These are phyloP conservation scores for Globia sparganii DNA, from an alignment of 2,888 invertebrate genomes.

Conservation along the genomic window DNA sequence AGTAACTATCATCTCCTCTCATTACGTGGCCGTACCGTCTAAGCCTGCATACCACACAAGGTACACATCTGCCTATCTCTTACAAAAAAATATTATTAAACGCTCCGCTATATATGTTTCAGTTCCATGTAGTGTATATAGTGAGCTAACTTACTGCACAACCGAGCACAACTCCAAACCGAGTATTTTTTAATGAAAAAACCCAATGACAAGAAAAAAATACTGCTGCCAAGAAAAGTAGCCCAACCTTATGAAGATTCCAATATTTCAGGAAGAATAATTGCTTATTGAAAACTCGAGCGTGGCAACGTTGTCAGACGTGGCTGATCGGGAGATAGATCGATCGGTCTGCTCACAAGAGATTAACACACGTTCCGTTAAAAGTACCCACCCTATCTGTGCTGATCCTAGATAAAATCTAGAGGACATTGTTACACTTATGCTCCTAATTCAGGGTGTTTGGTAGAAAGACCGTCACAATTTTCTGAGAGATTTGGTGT, in stretches of 20 bases:
- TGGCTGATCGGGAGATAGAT: constrained; percentile 16
- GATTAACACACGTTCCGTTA: constrained; percentile 21
- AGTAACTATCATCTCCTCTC: not conserved
- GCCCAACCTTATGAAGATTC: constrained; percentile 12
- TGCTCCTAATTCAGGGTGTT: not conserved
- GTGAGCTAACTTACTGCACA: not conserved
- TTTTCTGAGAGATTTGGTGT: too few relatives aligned
- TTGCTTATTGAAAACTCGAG: constrained; percentile 32
- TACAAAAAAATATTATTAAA: too few relatives aligned
- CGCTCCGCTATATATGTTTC: not conserved
- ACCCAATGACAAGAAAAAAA: not conserved
- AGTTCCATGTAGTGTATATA: not conserved
- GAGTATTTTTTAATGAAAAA: not conserved
- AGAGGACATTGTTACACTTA: not conserved
- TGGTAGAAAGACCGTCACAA: too few relatives aligned
- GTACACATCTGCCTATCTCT: not conserved
- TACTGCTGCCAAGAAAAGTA: constrained; percentile 4
- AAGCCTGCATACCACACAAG: not conserved
- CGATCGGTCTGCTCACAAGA: constrained; percentile 10
- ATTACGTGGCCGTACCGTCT: not conserved
- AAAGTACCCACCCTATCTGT: not conserved
- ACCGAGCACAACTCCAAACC: not conserved
- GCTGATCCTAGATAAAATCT: constrained; percentile 25
- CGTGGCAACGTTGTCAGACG: constrained; percentile 11
- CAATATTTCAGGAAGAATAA: constrained; percentile 26